Evolutionary conservation across 2,888 invertebrate genomes (phyloP).

Genomic region (Galerucella pusilla): DNA sequence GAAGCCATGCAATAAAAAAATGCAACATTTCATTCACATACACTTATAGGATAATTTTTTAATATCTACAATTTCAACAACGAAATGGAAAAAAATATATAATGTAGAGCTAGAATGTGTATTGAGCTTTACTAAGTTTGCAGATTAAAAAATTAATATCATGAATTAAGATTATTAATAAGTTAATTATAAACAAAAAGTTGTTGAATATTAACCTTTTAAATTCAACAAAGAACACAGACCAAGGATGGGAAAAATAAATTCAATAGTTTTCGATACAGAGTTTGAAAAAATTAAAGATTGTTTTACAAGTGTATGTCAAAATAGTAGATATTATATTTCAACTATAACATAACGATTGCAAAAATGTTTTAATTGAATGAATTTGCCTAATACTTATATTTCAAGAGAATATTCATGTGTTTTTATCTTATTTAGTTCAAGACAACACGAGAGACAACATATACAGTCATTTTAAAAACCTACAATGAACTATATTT

Average conservation of each 20-base stretch:
- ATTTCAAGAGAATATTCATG: background rate
- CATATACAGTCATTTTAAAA: too few relatives aligned
- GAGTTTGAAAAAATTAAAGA: background rate
- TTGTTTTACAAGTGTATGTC: background rate
- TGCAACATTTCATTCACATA: conserved; percentile 34
- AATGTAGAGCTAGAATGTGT: too few relatives aligned
- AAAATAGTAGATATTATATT: background rate
- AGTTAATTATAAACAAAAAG: too few relatives aligned
- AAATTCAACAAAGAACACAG: too few relatives aligned
- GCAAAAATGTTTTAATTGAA: conserved; percentile 4
- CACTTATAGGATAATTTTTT: conserved; percentile 2
- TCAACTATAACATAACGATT: background rate
- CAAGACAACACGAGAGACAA: background rate
- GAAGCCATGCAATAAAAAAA: conserved; percentile 60
- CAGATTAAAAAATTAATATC: too few relatives aligned
- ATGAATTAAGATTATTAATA: too few relatives aligned
- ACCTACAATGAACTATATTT: too few relatives aligned
- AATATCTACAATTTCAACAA: conserved; percentile 16
- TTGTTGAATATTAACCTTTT: too few relatives aligned
- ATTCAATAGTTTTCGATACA: too few relatives aligned
- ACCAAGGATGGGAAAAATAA: too few relatives aligned
- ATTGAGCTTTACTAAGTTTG: too few relatives aligned
- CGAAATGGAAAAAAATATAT: too few relatives aligned
- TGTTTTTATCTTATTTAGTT: background rate
- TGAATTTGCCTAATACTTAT: background rate